These are phyloP conservation scores for Tetragnatha montana DNA, from an alignment of 2,888 invertebrate genomes.

Conservation along the genomic window DNA sequence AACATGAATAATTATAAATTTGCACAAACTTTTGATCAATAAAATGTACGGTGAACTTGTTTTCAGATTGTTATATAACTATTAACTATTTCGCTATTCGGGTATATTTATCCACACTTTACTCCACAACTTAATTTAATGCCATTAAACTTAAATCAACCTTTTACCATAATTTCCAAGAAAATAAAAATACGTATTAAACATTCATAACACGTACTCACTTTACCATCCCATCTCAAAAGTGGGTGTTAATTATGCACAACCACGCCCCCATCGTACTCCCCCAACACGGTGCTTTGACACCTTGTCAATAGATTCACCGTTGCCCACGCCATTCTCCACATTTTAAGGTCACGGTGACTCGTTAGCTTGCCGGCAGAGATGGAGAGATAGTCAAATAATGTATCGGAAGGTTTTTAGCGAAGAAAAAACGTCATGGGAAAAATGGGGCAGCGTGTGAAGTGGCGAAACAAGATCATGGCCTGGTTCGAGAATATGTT, in stretches of 20 bases:
- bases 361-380: not conserved
- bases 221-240: slow-evolving; percentile 11
- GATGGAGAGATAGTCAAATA: not conserved
- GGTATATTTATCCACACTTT: no score
- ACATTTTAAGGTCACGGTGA: not conserved
- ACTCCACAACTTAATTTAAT: no score
- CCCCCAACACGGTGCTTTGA: slow-evolving; percentile 33
- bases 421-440: not conserved
- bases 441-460: not conserved
- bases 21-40: no score
- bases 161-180: not conserved
- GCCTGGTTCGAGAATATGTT: not conserved
- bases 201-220: slow-evolving; percentile 32
- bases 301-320: slow-evolving; percentile 32
- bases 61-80: no score
- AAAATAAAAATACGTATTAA: slow-evolving; percentile 14
- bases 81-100: no score
- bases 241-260: slow-evolving; percentile 62
- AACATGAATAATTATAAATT: no score
- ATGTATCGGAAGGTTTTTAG: not conserved
- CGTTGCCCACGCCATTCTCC: slow-evolving; percentile 6
- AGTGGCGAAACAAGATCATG: not conserved
- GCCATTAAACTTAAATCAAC: not conserved
- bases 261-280: slow-evolving; percentile 25
- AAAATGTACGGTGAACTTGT: no score